Conservation (phyloP, 2,797 vertebrate species). For the Pelodytes ibericus region DNA sequence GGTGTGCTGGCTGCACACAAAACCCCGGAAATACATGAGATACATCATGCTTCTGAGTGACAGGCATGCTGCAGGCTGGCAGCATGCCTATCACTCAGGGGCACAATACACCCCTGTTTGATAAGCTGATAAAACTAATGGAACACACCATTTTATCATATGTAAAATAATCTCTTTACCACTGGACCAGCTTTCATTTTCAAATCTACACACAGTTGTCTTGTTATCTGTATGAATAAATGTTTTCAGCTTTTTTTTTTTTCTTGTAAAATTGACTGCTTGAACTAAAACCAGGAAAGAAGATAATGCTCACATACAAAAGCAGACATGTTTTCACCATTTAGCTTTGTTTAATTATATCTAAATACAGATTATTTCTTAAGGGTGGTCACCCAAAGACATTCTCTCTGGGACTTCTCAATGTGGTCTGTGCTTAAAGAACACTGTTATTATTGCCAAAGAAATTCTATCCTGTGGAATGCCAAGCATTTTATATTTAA, state of each 20-base stretch:
- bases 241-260: not conserved
- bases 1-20: too few relatives aligned
- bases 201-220: not conserved
- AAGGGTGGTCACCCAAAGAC: slow-evolving; percentile 41
- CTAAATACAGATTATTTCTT: slow-evolving; percentile 40
- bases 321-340: slow-evolving; percentile 16
- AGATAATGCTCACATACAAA: slow-evolving; percentile 21
- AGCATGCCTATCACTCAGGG: too few relatives aligned
- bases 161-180: too few relatives aligned
- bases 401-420: slow-evolving; percentile 39
- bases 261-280: not conserved
- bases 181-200: not conserved
- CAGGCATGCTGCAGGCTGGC: too few relatives aligned
- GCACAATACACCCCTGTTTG: too few relatives aligned
- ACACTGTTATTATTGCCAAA: slow-evolving; percentile 39
- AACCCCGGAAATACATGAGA: too few relatives aligned
- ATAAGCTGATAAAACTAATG: too few relatives aligned
- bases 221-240: not conserved
- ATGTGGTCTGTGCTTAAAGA: slow-evolving; percentile 28
- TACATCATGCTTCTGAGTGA: too few relatives aligned
- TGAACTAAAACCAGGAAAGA: not conserved
- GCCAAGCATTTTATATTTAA: slow-evolving; percentile 50
- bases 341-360: slow-evolving; percentile 42
- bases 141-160: too few relatives aligned
- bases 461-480: slow-evolving; percentile 40